Percentiles rank a stretch among this genome's conserved stretches.
Conservation (phyloP, 2,888 invertebrate genomes). For the Microchrysa polita region DNA sequence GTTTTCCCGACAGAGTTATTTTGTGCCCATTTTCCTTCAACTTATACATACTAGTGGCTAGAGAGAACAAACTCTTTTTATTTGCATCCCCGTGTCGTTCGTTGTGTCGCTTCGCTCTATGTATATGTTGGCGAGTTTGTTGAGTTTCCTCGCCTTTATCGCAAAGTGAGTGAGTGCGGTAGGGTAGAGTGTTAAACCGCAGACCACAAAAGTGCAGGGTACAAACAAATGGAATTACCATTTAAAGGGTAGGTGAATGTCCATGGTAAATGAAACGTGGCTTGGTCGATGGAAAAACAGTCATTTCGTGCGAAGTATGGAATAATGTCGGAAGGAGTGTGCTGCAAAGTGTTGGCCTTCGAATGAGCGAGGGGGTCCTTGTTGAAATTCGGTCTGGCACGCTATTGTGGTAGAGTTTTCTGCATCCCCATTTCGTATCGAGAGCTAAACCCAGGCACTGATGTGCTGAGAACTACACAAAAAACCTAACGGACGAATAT, state of each 20-base stretch:
- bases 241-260: slow-evolving; percentile 42
- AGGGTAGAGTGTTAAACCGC: slow-evolving; percentile 39
- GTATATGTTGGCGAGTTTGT: too few relatives aligned
- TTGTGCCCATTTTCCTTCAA: neutral
- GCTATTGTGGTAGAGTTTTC: slow-evolving; percentile 37
- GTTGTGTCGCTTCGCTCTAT: neutral
- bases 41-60: too few relatives aligned
- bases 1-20: slow-evolving; percentile 12
- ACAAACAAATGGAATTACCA: slow-evolving; percentile 40
- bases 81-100: neutral
- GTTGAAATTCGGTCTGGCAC: slow-evolving; percentile 40
- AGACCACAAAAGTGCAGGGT: slow-evolving; percentile 36
- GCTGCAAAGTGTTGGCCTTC: neutral
- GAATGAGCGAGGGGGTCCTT: neutral
- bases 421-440: slow-evolving; percentile 38
- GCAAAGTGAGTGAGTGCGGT: slow-evolving; percentile 2
- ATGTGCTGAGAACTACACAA: slow-evolving; percentile 27
- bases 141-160: neutral
- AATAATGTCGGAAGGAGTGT: neutral
- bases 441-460: too few relatives aligned
- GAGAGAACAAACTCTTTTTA: slow-evolving; percentile 8
- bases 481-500: neutral
- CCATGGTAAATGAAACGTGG: slow-evolving; percentile 38
- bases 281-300: slow-evolving; percentile 3
- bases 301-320: neutral